Conservation (phyloP, 2,888 invertebrate species). For the Euplagia quadripunctaria region DNA sequence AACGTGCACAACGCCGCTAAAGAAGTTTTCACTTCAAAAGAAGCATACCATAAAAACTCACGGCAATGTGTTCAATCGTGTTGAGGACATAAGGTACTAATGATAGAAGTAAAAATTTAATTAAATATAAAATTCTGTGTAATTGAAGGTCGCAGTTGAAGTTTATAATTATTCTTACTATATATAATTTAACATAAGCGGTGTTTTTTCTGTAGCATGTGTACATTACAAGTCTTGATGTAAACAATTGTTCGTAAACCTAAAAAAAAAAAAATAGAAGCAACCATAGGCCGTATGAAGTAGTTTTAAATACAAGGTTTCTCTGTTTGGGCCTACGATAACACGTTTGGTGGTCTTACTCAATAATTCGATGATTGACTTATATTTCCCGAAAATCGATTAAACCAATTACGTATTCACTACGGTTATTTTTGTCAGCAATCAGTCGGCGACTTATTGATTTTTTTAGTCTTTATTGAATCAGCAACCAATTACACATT, state of each 20-base stretch:
- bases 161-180: too few species aligned
- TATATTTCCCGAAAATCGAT: background rate
- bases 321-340: background rate
- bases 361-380: conserved; percentile 5
- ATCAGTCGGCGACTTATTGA: background rate
- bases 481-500: background rate
- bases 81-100: background rate
- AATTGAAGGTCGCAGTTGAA: too few species aligned
- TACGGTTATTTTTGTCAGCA: conserved; percentile 6
- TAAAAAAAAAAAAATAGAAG: too few species aligned
- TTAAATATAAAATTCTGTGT: too few species aligned
- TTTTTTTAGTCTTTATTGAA: background rate
- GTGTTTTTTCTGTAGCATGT: too few species aligned
- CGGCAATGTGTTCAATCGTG: too few species aligned
- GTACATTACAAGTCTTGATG: too few species aligned
- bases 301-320: background rate
- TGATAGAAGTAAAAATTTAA: background rate
- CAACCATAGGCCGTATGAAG: background rate
- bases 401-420: conserved; percentile 6
- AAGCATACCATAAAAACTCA: too few species aligned
- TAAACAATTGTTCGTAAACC: too few species aligned
- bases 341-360: background rate
- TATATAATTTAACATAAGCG: too few species aligned
- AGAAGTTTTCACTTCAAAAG: too few species aligned
- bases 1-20: too few species aligned